Base-by-base conservation (phyloP, 2,888 invertebrate species). In the Eupithecia subfuscata region DNA sequence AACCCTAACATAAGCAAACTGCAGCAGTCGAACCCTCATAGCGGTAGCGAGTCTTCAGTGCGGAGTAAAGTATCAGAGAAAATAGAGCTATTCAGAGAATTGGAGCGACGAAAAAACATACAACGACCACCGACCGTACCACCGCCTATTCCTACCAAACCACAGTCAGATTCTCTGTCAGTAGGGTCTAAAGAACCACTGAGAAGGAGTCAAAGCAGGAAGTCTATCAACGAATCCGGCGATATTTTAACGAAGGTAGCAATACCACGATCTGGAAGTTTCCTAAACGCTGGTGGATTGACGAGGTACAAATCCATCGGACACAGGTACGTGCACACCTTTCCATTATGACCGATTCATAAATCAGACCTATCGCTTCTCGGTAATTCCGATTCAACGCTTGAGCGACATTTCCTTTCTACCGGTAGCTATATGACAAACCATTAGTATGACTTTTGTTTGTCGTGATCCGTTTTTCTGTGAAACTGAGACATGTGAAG, bases 211-310 rank as follows among this genome's bases (percentile, higher is more conserved):
- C 95, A 95, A 81, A 95, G 95, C 48, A 89, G 95, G 80, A 93
- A 95, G 78, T 94, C 95, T 48, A 84, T 94, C 40, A 94, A 89
- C 74, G 96, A 96, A 79, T 95, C 96, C 74, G 98, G 98, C 11
- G 98, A 98, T 88, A 97, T 97, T 83, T 91, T 98, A 84, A 98
- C 98, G 0, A 97, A 97, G 90, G 97, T 98, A 65, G 98, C 98
- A 63, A 97, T 98, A 84, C 98, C 98, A 18, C 95, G 98, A 83
- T 97, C 97, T 71, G 97, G 97, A 69, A 98, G 98, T 89, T 98
- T 98, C 87, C 95, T 98, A 65, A 98, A 97, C 84, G 97, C 97
- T 22, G 97, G 97, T 69, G 97, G 97, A 75, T 93, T 97, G 72
- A 96, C 97, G 11, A 95, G 97, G 84, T 97, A 97, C 88, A 97